A percentile compares a stretch with the other conserved stretches of the same genome.
Evolutionary conservation across 1,140 invertebrate species (phyloP).

Genomic region (Phymastichus coffea): DNA sequence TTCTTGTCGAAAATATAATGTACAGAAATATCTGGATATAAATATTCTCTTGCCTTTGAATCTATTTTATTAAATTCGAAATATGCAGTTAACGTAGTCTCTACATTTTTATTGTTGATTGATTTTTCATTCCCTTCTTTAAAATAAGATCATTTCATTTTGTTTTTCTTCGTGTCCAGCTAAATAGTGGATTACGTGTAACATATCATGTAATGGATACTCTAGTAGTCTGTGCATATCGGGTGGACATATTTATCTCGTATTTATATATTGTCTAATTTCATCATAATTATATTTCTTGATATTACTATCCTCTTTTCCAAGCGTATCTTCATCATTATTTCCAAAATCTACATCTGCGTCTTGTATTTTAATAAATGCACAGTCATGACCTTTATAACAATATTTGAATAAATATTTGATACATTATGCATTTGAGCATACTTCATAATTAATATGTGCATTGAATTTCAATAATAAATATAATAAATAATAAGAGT

Average conservation of each 20-base stretch:
- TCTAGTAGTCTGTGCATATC: conserved; percentile 22
- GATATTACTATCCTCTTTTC: too few species aligned
- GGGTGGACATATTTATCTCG: conserved; percentile 15
- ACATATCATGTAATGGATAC: conserved; percentile 25
- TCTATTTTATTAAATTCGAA: neutral
- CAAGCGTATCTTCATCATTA: too few species aligned
- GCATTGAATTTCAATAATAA: too few species aligned
- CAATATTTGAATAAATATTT: too few species aligned
- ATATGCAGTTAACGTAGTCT: neutral
- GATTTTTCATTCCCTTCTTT: neutral
- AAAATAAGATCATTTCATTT: neutral
- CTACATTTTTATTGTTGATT: too few species aligned
- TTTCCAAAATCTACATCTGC: too few species aligned
- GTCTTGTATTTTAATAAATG: too few species aligned
- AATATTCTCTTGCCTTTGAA: neutral
- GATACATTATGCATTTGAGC: too few species aligned
- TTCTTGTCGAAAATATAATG: conserved; percentile 23
- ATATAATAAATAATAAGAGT: too few species aligned
- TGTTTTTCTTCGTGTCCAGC: neutral
- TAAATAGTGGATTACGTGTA: conserved; percentile 16
- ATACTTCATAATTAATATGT: too few species aligned
- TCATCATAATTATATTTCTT: too few species aligned
- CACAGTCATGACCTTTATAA: too few species aligned
- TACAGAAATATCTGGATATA: conserved; percentile 28
- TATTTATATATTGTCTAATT: neutral